phyloP scores from a whole-genome alignment of 2,888 invertebrate species.

The Cheilosia impressa region DNA sequence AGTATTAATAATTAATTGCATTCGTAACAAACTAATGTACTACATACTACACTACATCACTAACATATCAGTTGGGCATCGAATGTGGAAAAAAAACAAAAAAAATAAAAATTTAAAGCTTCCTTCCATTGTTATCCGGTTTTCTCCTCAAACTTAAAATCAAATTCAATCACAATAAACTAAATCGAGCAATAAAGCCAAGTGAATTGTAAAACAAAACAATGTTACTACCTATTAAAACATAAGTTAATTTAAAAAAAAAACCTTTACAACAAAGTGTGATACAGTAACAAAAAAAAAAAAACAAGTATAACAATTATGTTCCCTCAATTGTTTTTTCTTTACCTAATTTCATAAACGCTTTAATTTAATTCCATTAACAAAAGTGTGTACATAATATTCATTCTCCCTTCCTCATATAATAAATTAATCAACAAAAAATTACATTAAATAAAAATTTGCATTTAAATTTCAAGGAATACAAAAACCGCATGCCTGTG shows the following conservation, averaged over 20 bases:
- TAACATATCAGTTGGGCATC: constrained; percentile 75
- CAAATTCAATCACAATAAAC: constrained; percentile 23
- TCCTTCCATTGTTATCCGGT: constrained; percentile 34
- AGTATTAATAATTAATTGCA: constrained; percentile 69
- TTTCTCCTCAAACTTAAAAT: constrained; percentile 2
- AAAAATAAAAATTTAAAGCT: constrained; percentile 34
- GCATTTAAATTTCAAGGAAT: constrained; percentile 32
- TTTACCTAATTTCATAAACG: constrained; percentile 14
- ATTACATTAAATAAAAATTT: constrained; percentile 23
- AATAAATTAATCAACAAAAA: constrained; percentile 18
- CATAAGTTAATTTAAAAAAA: constrained; percentile 54
- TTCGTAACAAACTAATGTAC: constrained; percentile 38
- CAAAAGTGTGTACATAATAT: constrained; percentile 19
- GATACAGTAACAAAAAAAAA: constrained; percentile 48
- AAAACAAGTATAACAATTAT: constrained; percentile 7
- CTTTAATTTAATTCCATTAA: constrained; percentile 28
- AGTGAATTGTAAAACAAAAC: constrained; percentile 58
- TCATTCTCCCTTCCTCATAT: constrained; percentile 28
- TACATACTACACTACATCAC: constrained; percentile 68
- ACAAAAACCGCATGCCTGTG: constrained; percentile 58
- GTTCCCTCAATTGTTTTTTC: constrained; percentile 41
- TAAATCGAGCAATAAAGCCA: constrained; percentile 52
- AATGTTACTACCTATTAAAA: constrained; percentile 44
- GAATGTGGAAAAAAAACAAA: constrained; percentile 50
- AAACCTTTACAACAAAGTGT: constrained; percentile 54